These are phyloP conservation scores for Caenorhabditis becei DNA, from an alignment of 2,888 invertebrate genomes.

Conservation along the genomic window DNA sequence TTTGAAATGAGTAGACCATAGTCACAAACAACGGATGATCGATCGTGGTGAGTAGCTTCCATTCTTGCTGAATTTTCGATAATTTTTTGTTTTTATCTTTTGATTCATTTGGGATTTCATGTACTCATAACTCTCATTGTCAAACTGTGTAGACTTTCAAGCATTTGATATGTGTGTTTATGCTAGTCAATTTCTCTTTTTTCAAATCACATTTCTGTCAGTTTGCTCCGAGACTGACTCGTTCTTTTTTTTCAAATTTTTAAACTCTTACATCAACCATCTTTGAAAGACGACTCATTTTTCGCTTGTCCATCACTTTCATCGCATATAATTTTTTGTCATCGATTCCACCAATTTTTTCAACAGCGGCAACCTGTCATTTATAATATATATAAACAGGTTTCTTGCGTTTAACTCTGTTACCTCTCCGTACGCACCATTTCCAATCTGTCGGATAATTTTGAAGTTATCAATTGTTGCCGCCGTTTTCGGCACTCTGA, in stretches of 20 bases:
- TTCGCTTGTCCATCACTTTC: conserved; percentile 40
- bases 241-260: neutral
- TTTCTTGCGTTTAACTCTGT: neutral
- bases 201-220: neutral
- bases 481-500: conserved; percentile 3
- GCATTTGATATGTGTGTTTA: no score
- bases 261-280: conserved; percentile 46
- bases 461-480: conserved; percentile 14
- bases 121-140: neutral
- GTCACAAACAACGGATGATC: conserved; percentile 30
- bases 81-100: neutral
- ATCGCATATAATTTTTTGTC: conserved; percentile 23
- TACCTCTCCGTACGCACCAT: conserved; percentile 47
- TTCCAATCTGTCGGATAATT: conserved; percentile 31
- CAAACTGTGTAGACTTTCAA: no score
- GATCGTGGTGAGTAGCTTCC: conserved; percentile 33
- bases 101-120: neutral
- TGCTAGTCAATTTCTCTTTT: neutral
- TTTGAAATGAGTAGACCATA: conserved; percentile 41
- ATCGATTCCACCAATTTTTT: conserved; percentile 28
- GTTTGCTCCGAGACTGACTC: no score
- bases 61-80: conserved; percentile 39
- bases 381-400: neutral
- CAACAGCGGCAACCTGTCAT: conserved; percentile 31
- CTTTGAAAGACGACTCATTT: conserved; percentile 14